Percentiles rank a stretch among this genome's conserved stretches.
Evolutionary conservation across 2,888 invertebrate genomes (phyloP).

Genomic region (Erpobdella octoculata): DNA sequence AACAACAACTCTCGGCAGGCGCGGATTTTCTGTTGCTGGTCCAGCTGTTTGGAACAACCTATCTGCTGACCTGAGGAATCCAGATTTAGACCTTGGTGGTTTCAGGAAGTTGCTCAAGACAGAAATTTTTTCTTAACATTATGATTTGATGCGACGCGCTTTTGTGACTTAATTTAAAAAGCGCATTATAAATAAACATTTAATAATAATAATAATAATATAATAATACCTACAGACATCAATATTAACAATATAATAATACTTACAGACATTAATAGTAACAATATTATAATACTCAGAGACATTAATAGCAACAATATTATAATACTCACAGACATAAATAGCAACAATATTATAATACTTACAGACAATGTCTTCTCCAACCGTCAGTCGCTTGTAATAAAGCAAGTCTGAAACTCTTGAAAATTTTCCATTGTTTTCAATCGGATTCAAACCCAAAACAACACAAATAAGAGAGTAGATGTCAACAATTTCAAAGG

Average conservation of each 20-base stretch:
- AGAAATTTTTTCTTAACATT: too few relatives aligned
- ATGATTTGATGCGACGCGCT: too few relatives aligned
- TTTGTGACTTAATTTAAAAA: too few relatives aligned
- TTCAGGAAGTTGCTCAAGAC: too few relatives aligned
- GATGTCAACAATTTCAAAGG: slow-evolving; percentile 47
- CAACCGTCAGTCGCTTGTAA: background rate
- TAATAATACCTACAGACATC: background rate
- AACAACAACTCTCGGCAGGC: too few relatives aligned
- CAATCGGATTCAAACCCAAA: slow-evolving; percentile 43
- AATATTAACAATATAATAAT: background rate
- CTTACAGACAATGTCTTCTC: background rate
- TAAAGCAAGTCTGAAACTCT: slow-evolving; percentile 21
- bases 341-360: background rate
- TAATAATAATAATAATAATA: background rate
- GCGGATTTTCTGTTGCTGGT: too few relatives aligned
- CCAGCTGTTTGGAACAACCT: too few relatives aligned
- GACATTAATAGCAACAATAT: background rate
- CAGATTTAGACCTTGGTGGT: too few relatives aligned
- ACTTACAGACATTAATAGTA: background rate
- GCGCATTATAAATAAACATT: too few relatives aligned
- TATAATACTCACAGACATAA: background rate
- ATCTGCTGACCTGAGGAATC: too few relatives aligned
- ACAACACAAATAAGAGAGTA: slow-evolving; percentile 49
- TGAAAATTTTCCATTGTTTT: slow-evolving; percentile 46
- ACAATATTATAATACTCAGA: background rate